Base-by-base conservation (phyloP, 2,113 vertebrate genomes). In the Rousettus leschenaultii region DNA sequence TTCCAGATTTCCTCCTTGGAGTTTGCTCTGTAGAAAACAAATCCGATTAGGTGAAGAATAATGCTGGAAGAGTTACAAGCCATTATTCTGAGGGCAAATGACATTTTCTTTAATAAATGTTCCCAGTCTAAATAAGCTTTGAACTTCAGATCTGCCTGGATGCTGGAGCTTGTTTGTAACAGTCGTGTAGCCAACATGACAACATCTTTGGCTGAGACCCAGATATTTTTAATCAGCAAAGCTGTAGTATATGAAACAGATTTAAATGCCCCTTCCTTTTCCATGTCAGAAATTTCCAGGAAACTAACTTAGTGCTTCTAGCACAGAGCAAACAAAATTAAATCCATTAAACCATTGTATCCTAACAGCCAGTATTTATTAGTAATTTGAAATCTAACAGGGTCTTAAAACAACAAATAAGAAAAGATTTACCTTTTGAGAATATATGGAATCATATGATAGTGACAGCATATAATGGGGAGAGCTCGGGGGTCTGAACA, bases 181-280 rank as follows among this genome's bases (percentile, higher is more conserved):
- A 97, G 95, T 96, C 95, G 80, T 97, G 87, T 89, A 98, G 98
- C 97, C 98, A 98, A 95, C 70, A 98, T 98, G 98, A 98, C 63
- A 96, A 97, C 96, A 98, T 78, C 59, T 94, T 98, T 98, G 98
- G 98, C 98, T 96, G 30, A 94, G 71, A n/a, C 82, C 98, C 98
- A 98, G 95, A 90, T 97, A 98, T 98, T 98, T 98, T 98, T 98
- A 98, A 98, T 98, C 98, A 98, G 93, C 53, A 90, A 97, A 97
- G 77, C 93, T 95, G 55, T 95, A 93, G 26, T 88, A 94, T 95
- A 98, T 97, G 96, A 98, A 98, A 98, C 91, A 97, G 96, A 97
- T 97, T 97, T 90, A 97, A 98, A 97, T 71, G 61, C 43, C 30
- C 91, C 93, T 98, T 97, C 95, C 79, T 73, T 97, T 84, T 95